Conservation (phyloP, 2,113 vertebrate species). For the Rostratula benghalensis region DNA sequence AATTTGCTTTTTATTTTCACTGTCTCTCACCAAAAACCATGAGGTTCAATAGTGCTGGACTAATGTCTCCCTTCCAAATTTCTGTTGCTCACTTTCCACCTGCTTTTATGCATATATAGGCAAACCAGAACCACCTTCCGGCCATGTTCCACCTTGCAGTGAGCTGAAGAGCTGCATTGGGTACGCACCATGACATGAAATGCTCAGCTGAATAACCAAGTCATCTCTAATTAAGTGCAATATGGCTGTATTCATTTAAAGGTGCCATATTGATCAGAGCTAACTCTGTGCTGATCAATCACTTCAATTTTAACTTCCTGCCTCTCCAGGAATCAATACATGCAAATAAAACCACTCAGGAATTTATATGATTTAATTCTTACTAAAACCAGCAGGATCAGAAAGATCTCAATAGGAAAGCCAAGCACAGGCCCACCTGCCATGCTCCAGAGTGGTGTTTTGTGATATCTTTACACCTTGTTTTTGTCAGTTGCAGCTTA, state of each 20-base stretch:
- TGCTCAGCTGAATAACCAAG: conserved; percentile 20
- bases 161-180: not conserved
- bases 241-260: conserved; percentile 52
- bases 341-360: not conserved
- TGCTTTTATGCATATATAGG: not conserved
- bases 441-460: not conserved
- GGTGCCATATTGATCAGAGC: not conserved
- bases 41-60: not conserved
- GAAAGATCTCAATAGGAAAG: not conserved
- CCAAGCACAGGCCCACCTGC: not conserved
- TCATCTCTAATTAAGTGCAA: conserved; percentile 52
- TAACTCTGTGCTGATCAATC: conserved; percentile 13
- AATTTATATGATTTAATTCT: not conserved
- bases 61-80: not conserved
- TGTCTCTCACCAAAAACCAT: not conserved
- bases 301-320: conserved; percentile 30
- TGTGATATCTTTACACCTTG: not conserved
- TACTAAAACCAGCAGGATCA: not conserved
- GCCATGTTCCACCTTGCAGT: not conserved
- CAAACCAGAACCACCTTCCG: not conserved
- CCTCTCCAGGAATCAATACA: not conserved
- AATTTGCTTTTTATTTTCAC: not conserved
- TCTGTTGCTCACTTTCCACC: not conserved
- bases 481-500: not conserved
- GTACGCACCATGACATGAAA: not conserved